Conservation (phyloP, 2,113 vertebrate species). For the Vimba vimba region DNA sequence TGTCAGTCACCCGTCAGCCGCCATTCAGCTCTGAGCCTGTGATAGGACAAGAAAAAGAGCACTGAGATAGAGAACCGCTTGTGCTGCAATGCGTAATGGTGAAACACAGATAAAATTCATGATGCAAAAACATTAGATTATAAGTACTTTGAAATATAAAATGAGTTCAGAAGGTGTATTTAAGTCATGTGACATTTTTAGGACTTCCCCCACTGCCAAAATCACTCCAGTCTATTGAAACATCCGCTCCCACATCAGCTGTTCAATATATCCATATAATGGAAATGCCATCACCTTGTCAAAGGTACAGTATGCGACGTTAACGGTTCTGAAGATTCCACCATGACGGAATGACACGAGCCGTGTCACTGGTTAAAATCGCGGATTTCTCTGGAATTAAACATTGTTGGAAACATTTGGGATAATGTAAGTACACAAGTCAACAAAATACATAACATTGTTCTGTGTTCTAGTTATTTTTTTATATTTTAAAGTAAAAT, state of each 20-base stretch:
- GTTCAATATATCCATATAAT: not conserved
- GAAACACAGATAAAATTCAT: not conserved
- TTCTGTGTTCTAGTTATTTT: too few relatives aligned
- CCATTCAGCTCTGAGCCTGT: not conserved
- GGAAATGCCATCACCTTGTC: not conserved
- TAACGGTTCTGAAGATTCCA: not conserved
- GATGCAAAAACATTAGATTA: not conserved
- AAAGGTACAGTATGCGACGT: not conserved
- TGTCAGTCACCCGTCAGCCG: constrained; percentile 3
- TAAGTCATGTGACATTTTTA: not conserved
- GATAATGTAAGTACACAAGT: too few relatives aligned
- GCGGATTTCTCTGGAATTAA: too few relatives aligned
- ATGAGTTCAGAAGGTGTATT: not conserved
- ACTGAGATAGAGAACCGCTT: not conserved
- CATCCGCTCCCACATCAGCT: not conserved
- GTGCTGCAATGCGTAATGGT: not conserved
- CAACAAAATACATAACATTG: too few relatives aligned
- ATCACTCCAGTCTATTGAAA: not conserved
- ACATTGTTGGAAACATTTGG: too few relatives aligned
- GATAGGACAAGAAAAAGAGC: constrained; percentile 1
- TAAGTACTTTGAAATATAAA: constrained; percentile 5
- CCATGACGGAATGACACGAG: too few relatives aligned
- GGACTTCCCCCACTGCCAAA: not conserved
- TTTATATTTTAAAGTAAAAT: too few relatives aligned
- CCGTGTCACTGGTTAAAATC: too few relatives aligned